phyloP scores from a whole-genome alignment of 2,888 invertebrate genomes.

The Melipona bicolor region DNA sequence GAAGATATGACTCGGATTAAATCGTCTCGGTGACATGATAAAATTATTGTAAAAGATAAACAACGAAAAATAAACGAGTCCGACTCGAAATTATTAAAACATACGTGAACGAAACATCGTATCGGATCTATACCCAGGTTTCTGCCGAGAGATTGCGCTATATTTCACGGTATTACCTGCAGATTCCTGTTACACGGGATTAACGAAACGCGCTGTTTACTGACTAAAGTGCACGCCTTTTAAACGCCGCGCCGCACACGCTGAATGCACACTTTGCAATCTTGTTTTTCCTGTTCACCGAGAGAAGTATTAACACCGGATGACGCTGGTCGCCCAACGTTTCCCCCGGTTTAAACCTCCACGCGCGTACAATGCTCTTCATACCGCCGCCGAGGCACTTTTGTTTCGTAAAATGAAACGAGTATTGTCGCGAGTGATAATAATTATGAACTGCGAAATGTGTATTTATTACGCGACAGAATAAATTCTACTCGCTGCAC shows the following conservation, averaged over 20 bases:
- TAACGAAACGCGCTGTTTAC: constrained; percentile 16
- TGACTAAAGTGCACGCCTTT: constrained; percentile 17
- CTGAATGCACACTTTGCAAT: constrained; percentile 26
- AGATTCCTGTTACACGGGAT: constrained; percentile 13
- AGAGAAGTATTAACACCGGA: constrained; percentile 40
- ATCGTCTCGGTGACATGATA: background rate
- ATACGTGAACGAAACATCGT: background rate
- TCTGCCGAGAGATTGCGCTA: background rate
- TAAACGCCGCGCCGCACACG: constrained; percentile 11
- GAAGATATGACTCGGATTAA: background rate
- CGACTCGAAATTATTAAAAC: background rate
- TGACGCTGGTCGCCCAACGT: constrained; percentile 28
- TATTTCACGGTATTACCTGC: background rate
- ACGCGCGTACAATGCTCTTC: constrained; percentile 23
- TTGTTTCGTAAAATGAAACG: constrained; percentile 19
- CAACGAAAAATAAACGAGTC: background rate
- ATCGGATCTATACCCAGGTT: background rate
- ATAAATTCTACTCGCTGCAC: background rate
- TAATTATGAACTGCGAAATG: constrained; percentile 17
- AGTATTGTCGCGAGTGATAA: constrained; percentile 26
- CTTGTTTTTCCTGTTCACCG: constrained; percentile 33
- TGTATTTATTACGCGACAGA: background rate
- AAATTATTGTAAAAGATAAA: background rate
- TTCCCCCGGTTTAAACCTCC: constrained; percentile 14
- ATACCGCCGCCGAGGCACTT: constrained; percentile 10